phyloP scores from a whole-genome alignment of 1,140 invertebrate species.

The Sogatella furcifera region DNA sequence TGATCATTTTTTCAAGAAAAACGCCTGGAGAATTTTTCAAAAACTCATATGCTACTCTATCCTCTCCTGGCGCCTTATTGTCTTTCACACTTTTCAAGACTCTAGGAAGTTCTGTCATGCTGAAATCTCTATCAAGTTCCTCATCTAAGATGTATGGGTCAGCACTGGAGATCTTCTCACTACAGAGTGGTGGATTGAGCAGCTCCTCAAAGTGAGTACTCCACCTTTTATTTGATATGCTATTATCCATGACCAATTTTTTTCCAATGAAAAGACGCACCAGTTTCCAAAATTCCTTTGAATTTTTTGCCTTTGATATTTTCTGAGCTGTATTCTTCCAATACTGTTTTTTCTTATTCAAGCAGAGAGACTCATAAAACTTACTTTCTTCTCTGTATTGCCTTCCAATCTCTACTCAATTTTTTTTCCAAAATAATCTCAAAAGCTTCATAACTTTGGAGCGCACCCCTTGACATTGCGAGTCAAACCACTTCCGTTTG shows the following conservation, averaged over 20 bases:
- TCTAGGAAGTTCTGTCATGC: background rate
- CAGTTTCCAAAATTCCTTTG: conserved; percentile 1
- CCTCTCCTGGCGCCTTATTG: conserved; percentile 6
- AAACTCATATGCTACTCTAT: conserved; percentile 11
- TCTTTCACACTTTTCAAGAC: background rate
- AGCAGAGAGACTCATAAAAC: background rate
- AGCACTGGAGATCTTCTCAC: background rate
- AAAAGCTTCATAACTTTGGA: background rate
- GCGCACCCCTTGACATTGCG: background rate
- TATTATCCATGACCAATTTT: background rate
- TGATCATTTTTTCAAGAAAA: background rate
- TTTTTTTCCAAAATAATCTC: background rate
- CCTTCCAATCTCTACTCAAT: background rate
- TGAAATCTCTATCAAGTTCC: background rate
- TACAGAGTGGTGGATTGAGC: background rate
- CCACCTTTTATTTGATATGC: background rate
- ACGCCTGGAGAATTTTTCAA: conserved; percentile 1
- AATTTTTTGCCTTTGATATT: background rate
- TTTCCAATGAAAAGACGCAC: background rate
- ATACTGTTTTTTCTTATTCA: conserved; percentile 5
- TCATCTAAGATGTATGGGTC: background rate
- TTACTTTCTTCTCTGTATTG: background rate
- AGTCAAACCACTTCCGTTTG: conserved; percentile 2
- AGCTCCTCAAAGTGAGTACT: background rate
- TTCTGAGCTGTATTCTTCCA: background rate